Conservation (phyloP, 2,888 invertebrate genomes). For the Bimastos eiseni region DNA sequence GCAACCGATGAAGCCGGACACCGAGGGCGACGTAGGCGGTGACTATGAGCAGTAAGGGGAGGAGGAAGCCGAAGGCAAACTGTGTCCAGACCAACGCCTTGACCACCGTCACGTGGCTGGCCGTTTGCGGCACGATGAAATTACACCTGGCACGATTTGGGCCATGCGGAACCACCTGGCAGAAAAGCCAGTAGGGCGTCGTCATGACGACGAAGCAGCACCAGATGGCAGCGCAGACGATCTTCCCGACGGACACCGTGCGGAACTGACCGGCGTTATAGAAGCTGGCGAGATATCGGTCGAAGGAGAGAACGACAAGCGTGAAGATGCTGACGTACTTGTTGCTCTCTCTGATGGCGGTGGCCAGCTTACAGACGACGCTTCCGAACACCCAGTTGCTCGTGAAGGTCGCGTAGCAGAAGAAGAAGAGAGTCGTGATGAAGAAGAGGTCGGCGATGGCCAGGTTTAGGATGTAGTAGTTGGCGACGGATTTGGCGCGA, state of each 20-base stretch:
- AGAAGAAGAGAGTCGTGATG: conserved; percentile 40
- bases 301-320: conserved; percentile 39
- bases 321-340: conserved; percentile 40
- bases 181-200: conserved; percentile 39
- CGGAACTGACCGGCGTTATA: conserved; percentile 38
- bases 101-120: background rate
- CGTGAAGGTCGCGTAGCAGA: conserved; percentile 37
- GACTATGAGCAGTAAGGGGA: conserved; percentile 37
- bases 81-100: conserved; percentile 24
- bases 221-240: conserved; percentile 40
- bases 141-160: background rate
- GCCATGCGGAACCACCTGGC: background rate
- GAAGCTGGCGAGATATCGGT: conserved; percentile 42
- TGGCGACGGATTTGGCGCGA: conserved; percentile 19
- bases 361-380: conserved; percentile 37
- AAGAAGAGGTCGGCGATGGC: conserved; percentile 41
- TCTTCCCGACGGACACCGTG: conserved; percentile 37
- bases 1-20: conserved; percentile 30
- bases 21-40: conserved; percentile 35
- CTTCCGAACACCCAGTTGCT: conserved; percentile 39
- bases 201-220: conserved; percentile 30
- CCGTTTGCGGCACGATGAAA: background rate
- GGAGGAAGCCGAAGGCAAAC: conserved; percentile 34
- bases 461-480: conserved; percentile 45
- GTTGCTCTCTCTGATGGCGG: conserved; percentile 38